A percentile compares a stretch with the other conserved stretches of the same genome.
Conservation (phyloP, 2,113 vertebrate genomes). For the Nothobranchius furzeri region DNA sequence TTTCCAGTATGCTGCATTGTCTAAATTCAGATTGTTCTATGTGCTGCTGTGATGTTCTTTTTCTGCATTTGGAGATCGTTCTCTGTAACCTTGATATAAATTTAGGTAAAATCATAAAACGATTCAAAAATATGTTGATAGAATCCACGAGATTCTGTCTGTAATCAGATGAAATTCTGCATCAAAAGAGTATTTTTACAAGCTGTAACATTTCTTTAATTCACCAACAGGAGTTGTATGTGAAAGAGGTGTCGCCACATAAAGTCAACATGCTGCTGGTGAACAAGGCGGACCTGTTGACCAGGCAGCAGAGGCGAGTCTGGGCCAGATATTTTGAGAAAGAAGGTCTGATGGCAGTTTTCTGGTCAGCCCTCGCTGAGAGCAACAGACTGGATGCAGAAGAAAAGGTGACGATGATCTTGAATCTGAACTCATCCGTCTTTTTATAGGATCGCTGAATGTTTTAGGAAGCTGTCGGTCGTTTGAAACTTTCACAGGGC, state of each 20-base stretch:
- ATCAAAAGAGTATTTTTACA: fast-evolving
- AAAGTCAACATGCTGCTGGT: conserved; percentile 94
- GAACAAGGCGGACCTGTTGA: conserved; percentile 95
- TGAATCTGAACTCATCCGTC: neutral
- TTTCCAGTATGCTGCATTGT: no score
- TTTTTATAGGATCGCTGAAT: neutral
- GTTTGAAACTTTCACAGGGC: conserved; percentile 67
- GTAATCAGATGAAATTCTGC: neutral
- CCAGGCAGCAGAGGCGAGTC: conserved; percentile 82
- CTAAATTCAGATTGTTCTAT: no score
- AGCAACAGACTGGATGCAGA: conserved; percentile 74
- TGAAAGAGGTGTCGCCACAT: conserved; percentile 83
- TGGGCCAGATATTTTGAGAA: conserved; percentile 91
- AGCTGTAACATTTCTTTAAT: conserved; percentile 4
- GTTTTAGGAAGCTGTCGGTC: neutral
- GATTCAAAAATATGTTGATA: no score
- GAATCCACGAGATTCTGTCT: no score
- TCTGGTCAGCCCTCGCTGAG: conserved; percentile 96
- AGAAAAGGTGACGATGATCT: conserved; percentile 76
- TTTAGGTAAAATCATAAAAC: no score
- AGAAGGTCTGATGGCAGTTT: conserved; percentile 86
- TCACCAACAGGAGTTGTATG: conserved; percentile 85
- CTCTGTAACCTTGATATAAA: no score
- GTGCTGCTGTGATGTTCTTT: no score
- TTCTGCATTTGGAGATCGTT: no score